phyloP scores from a whole-genome alignment of 2,888 invertebrate species.

The Thysanoteuthis rhombus region DNA sequence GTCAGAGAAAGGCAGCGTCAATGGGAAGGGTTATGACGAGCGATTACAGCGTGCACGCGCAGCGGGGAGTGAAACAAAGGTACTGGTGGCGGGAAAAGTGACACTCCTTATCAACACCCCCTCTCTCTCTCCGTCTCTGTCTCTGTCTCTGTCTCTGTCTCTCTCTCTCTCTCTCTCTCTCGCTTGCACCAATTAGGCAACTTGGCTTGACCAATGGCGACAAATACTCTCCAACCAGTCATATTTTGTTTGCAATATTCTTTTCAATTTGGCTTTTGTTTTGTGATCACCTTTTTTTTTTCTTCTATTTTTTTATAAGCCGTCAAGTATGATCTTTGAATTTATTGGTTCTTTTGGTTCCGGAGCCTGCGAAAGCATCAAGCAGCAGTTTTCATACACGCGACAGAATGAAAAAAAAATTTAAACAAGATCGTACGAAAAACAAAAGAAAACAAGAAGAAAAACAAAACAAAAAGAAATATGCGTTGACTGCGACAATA shows the following conservation, averaged over 20 bases:
- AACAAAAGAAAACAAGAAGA: neutral
- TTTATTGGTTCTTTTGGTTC: neutral
- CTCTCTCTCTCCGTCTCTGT: neutral
- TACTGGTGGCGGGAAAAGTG: neutral
- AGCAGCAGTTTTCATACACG: neutral
- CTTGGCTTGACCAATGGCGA: neutral
- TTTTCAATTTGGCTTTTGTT: neutral
- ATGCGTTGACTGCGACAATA: neutral
- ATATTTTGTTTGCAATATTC: neutral
- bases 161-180: neutral
- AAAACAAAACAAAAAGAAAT: neutral
- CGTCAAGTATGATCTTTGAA: neutral
- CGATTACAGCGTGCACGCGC: no score
- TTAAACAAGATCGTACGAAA: neutral
- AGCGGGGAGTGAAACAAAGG: no score
- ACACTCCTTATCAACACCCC: neutral
- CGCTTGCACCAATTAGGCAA: neutral
- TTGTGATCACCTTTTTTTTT: neutral
- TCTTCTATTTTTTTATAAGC: neutral
- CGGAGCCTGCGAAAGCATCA: neutral
- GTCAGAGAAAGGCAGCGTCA: no score
- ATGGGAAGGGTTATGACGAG: no score
- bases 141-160: neutral
- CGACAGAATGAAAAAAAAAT: neutral
- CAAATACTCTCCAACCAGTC: neutral